A percentile compares a stretch with the other conserved stretches of the same genome.
Evolutionary conservation across 1,140 invertebrate species (phyloP).

Genomic region (Kradibia gibbosae): DNA sequence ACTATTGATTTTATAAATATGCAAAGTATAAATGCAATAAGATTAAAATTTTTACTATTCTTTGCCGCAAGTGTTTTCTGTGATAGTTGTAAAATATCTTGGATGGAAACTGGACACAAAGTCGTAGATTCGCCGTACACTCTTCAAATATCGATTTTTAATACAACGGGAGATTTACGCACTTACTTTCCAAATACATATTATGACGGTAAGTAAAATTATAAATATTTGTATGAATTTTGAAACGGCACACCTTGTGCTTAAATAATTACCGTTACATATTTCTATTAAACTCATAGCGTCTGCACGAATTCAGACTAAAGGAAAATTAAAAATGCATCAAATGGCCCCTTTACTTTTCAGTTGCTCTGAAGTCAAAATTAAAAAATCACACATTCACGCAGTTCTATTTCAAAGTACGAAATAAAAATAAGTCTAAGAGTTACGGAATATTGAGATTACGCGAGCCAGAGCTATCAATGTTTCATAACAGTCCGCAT

Average conservation of each 20-base stretch:
- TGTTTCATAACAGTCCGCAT: slow-evolving; percentile 84
- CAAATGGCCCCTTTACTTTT: not conserved
- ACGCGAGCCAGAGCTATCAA: slow-evolving; percentile 78
- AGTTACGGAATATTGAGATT: slow-evolving; percentile 77
- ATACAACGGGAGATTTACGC: slow-evolving; percentile 53
- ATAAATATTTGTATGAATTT: not conserved
- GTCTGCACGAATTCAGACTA: too few relatives aligned
- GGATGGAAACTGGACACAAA: slow-evolving; percentile 41
- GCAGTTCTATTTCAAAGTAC: slow-evolving; percentile 79
- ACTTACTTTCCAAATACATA: slow-evolving; percentile 66
- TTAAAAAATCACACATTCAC: slow-evolving; percentile 76
- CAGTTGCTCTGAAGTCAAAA: slow-evolving; percentile 62
- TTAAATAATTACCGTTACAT: too few relatives aligned
- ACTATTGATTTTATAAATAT: not conserved
- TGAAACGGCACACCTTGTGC: too few relatives aligned
- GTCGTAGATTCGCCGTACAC: slow-evolving; percentile 14
- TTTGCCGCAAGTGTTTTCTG: not conserved
- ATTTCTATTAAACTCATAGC: too few relatives aligned
- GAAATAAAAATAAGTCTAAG: slow-evolving; percentile 63
- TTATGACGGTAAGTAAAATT: slow-evolving; percentile 63
- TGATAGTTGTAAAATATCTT: slow-evolving; percentile 43
- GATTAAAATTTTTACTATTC: not conserved
- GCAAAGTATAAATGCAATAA: not conserved
- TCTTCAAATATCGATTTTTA: slow-evolving; percentile 21
- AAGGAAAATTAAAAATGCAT: not conserved